Conservation (phyloP, 2,797 vertebrate species). For the Chelidonichthys spinosus region DNA sequence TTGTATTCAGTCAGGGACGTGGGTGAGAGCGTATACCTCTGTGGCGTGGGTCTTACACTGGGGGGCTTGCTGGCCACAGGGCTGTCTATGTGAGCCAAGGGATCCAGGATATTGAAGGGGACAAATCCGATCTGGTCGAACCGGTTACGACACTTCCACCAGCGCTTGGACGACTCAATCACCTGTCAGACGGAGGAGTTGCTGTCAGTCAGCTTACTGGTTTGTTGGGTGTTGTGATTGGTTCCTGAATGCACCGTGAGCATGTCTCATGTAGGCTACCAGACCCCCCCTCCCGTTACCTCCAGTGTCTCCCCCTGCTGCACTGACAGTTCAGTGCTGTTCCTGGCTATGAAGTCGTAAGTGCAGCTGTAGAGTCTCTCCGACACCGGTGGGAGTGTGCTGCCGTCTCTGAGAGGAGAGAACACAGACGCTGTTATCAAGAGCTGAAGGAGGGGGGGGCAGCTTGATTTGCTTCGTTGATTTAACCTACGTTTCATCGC, state of each 20-base stretch:
- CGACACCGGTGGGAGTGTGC: slow-evolving; percentile 29
- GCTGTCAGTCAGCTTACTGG: neutral
- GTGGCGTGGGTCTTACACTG: slow-evolving; percentile 65
- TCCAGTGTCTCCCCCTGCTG: slow-evolving; percentile 86
- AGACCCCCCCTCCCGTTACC: slow-evolving; percentile 69
- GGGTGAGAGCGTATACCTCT: slow-evolving; percentile 11
- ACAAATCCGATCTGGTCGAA: slow-evolving; percentile 89
- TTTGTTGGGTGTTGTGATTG: neutral
- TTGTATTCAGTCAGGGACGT: slow-evolving; percentile 28
- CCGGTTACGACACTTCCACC: slow-evolving; percentile 93
- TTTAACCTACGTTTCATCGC: slow-evolving; percentile 66
- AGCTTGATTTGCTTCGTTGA: neutral
- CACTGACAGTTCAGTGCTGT: slow-evolving; percentile 90
- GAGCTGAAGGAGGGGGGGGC: neutral
- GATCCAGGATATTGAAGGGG: slow-evolving; percentile 91
- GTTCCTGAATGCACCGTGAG: slow-evolving; percentile 10
- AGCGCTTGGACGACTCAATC: slow-evolving; percentile 90
- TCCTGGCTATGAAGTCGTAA: slow-evolving; percentile 91
- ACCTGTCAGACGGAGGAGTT: slow-evolving; percentile 77
- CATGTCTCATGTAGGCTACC: neutral
- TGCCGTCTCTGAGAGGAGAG: slow-evolving; percentile 65
- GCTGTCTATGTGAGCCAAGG: slow-evolving; percentile 73
- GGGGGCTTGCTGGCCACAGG: slow-evolving; percentile 52
- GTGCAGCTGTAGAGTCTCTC: slow-evolving; percentile 83
- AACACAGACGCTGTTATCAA: neutral